Evolutionary conservation across 2,888 invertebrate genomes (phyloP).

Genomic region (Sarcophaga subvicina): DNA sequence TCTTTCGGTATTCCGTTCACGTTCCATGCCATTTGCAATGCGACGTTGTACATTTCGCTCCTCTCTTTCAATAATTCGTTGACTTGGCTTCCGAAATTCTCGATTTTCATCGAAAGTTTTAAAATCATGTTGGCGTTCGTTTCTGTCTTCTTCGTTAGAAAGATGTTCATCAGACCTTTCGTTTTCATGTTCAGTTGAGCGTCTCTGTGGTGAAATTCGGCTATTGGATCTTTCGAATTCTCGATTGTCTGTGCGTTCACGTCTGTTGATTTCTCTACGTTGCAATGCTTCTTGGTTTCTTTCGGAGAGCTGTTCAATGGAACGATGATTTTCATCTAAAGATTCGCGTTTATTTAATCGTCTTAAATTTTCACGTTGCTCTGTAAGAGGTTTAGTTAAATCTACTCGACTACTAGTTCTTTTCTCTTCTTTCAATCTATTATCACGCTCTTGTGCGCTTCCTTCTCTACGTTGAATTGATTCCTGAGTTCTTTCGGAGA

Average conservation of each 20-base stretch:
- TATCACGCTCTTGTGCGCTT: not conserved
- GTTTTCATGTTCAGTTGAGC: not conserved
- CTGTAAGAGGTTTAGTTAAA: not conserved
- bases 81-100: not conserved
- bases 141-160: not conserved
- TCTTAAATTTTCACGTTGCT: not conserved
- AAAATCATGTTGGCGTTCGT: not conserved
- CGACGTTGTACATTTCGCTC: not conserved
- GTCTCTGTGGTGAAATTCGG: not conserved
- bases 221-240: too few relatives aligned
- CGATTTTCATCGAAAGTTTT: not conserved
- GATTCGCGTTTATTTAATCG: not conserved
- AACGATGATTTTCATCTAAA: not conserved
- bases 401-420: not conserved
- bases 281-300: not conserved
- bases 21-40: too few relatives aligned
- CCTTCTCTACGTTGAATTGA: not conserved
- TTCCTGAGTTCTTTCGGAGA: not conserved
- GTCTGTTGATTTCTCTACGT: too few relatives aligned
- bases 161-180: not conserved
- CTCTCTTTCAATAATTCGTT: not conserved
- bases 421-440: not conserved
- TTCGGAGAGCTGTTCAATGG: not conserved
- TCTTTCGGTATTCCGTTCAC: not conserved
- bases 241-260: too few relatives aligned